phyloP scores from a whole-genome alignment of 2,797 vertebrate species.

The Molothrus aeneus region DNA sequence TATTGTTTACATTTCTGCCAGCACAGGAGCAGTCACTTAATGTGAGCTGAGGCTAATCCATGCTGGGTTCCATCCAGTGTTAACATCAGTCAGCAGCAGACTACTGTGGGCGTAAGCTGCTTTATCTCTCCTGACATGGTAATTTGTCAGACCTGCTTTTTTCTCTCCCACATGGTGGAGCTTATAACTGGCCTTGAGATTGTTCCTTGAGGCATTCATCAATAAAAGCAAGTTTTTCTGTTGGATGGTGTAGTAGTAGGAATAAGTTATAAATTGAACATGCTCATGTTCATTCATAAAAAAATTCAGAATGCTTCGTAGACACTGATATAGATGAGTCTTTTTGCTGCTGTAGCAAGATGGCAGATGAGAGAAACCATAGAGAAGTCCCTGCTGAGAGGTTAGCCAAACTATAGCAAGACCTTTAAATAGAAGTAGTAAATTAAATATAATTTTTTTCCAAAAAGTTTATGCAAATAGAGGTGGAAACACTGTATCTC shows the following conservation, averaged over 20 bases:
- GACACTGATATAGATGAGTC: background rate
- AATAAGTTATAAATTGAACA: background rate
- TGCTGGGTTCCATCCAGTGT: constrained; percentile 12
- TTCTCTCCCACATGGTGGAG: background rate
- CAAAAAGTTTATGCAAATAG: background rate
- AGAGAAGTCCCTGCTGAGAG: background rate
- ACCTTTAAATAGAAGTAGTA: background rate
- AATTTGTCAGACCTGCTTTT: constrained; percentile 43
- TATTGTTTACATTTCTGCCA: constrained; percentile 30
- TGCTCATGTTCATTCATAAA: background rate
- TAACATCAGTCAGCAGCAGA: constrained; percentile 46
- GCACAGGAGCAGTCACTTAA: constrained; percentile 6
- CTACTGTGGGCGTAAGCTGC: constrained; percentile 10
- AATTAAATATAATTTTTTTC: background rate
- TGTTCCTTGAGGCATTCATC: constrained; percentile 2
- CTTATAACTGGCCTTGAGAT: constrained; percentile 4
- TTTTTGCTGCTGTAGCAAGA: background rate
- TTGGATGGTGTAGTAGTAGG: background rate
- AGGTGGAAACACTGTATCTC: background rate
- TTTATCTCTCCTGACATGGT: constrained; percentile 36
- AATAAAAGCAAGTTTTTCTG: constrained; percentile 7
- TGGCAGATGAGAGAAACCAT: background rate
- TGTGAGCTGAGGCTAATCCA: constrained; percentile 2
- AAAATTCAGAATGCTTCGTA: background rate
- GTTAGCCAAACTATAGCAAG: background rate